Evolutionary conservation across 2,797 vertebrate genomes (phyloP).

Genomic region (Thaleichthys pacificus): DNA sequence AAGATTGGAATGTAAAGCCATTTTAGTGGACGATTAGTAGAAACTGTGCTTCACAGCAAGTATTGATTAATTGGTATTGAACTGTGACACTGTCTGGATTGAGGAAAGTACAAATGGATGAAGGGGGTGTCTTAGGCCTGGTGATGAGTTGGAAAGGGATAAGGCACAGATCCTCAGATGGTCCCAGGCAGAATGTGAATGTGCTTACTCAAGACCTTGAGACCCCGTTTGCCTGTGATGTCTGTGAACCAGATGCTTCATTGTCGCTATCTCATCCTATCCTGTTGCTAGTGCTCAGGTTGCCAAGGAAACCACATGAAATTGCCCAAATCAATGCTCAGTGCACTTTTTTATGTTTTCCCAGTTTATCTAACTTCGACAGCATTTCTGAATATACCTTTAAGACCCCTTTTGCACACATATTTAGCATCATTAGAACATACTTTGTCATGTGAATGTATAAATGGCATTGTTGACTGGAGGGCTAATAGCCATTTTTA

Average conservation of each 20-base stretch:
- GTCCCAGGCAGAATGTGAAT: conserved; percentile 25
- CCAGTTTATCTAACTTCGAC: conserved; percentile 16
- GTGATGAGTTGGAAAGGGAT: conserved; percentile 19
- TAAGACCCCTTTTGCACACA: conserved; percentile 44
- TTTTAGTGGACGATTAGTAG: conserved; percentile 67
- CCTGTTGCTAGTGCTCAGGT: conserved; percentile 30
- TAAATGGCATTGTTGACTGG: conserved; percentile 65
- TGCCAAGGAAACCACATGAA: conserved; percentile 41
- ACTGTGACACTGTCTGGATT: conserved; percentile 41
- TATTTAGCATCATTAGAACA: conserved; percentile 38
- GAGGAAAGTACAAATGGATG: conserved; percentile 47
- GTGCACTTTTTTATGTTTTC: background rate
- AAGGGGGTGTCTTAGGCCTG: conserved; percentile 15
- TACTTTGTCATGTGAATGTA: conserved; percentile 57
- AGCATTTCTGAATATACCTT: conserved; percentile 13
- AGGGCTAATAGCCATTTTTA: conserved; percentile 66
- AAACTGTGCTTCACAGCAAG: conserved; percentile 54
- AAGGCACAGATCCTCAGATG: conserved; percentile 15
- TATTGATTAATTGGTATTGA: conserved; percentile 70
- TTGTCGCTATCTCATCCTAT: conserved; percentile 11
- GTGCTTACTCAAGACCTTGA: conserved; percentile 30
- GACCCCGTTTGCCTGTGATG: conserved; percentile 35
- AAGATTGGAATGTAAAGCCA: conserved; percentile 58
- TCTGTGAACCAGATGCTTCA: conserved; percentile 34
- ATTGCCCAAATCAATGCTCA: conserved; percentile 29